Conservation (phyloP, 2,888 invertebrate genomes). For the Dynastes hyllus region DNA sequence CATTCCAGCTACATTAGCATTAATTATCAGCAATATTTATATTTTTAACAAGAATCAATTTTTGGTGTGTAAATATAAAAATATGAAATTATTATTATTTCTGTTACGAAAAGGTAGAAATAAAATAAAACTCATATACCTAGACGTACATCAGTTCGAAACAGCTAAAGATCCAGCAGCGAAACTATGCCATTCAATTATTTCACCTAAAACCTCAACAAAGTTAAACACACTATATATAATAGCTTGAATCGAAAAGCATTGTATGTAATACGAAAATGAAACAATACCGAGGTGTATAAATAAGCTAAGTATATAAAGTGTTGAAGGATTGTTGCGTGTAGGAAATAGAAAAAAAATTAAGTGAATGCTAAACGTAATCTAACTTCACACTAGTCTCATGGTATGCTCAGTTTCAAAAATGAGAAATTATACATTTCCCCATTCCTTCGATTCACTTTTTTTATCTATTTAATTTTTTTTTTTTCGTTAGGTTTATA, state of each 20-base stretch:
- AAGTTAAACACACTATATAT: background rate
- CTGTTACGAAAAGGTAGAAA: no score
- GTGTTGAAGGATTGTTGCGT: no score
- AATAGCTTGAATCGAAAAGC: no score
- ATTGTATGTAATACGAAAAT: background rate
- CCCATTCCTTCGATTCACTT: background rate
- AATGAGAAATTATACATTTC: background rate
- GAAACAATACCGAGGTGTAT: background rate
- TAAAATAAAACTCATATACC: no score
- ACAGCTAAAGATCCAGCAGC: background rate
- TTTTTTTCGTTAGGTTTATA: background rate
- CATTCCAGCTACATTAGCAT: no score
- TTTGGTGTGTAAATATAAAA: no score
- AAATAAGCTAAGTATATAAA: no score
- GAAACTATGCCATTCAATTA: conserved; percentile 1
- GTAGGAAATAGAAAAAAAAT: background rate
- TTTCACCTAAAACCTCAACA: background rate
- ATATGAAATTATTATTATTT: no score
- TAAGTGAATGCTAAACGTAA: background rate
- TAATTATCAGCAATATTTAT: no score
- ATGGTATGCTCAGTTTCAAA: background rate
- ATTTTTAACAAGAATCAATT: no score
- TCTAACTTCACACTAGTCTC: background rate
- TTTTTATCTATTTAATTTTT: background rate
- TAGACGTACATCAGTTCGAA: background rate